phyloP scores from a whole-genome alignment of 2,888 invertebrate genomes.

The Xestia rhomboidea region DNA sequence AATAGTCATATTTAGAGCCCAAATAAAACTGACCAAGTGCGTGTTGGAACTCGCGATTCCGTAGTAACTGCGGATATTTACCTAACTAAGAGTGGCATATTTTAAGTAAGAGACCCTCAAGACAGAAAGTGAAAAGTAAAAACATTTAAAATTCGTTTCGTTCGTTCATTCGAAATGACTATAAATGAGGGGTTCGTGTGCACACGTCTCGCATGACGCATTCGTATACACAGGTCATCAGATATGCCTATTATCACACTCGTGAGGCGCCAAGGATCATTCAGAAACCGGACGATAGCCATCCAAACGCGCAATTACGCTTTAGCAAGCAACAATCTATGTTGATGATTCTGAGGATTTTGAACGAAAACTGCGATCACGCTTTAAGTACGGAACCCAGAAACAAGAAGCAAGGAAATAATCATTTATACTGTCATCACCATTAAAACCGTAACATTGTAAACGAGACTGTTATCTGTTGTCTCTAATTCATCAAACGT shows the following conservation, averaged over 20 bases:
- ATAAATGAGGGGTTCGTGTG: too few relatives aligned
- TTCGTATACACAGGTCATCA: too few relatives aligned
- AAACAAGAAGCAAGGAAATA: constrained; percentile 6
- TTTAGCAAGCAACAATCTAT: too few relatives aligned
- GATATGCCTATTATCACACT: too few relatives aligned
- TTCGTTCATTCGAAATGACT: too few relatives aligned
- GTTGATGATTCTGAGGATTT: neutral
- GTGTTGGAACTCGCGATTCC: neutral
- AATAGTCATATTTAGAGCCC: constrained; percentile 5
- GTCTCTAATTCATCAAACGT: constrained; percentile 48
- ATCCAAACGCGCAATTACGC: too few relatives aligned
- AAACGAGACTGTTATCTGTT: constrained; percentile 33
- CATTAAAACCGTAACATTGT: constrained; percentile 33
- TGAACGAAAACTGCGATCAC: neutral
- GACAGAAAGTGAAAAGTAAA: neutral
- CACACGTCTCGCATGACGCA: too few relatives aligned
- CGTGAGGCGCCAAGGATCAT: too few relatives aligned
- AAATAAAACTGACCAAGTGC: neutral
- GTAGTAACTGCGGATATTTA: neutral
- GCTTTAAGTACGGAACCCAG: neutral
- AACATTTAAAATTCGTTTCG: neutral
- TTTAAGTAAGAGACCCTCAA: neutral
- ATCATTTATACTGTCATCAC: constrained; percentile 31
- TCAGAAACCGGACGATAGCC: too few relatives aligned
- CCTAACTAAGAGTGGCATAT: neutral